Conservation (phyloP, 1,140 invertebrate genomes). For the Heliconius congener region DNA sequence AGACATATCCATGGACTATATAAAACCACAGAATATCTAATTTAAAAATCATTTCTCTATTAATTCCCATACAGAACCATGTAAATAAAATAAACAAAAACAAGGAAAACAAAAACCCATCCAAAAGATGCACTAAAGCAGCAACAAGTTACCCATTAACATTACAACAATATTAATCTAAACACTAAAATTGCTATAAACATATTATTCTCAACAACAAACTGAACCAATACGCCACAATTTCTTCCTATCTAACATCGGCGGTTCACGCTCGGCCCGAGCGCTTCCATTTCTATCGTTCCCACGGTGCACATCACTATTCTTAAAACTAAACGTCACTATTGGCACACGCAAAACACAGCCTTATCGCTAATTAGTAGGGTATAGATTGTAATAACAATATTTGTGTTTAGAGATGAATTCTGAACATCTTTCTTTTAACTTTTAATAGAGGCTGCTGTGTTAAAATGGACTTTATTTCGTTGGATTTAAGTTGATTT, state of each 20-base stretch:
- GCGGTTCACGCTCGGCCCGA: conserved; percentile 58
- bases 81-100: background rate
- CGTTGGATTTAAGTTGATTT: conserved; percentile 43
- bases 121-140: background rate
- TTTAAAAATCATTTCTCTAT: no score
- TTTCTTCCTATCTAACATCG: conserved; percentile 62
- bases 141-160: background rate
- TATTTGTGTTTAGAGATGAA: conserved; percentile 47
- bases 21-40: no score
- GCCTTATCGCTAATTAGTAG: conserved; percentile 39
- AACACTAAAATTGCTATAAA: conserved; percentile 38
- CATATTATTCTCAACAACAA: conserved; percentile 44
- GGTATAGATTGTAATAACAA: conserved; percentile 42
- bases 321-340: conserved; percentile 50
- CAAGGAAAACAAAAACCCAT: background rate
- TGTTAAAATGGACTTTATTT: conserved; percentile 38
- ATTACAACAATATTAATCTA: background rate
- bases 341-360: conserved; percentile 38
- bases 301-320: conserved; percentile 74
- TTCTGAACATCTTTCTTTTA: conserved; percentile 49
- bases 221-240: conserved; percentile 42
- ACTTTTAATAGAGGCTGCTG: conserved; percentile 45
- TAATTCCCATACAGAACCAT: no score
- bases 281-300: conserved; percentile 65
- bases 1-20: no score